These are phyloP conservation scores for Hyaena hyaena DNA, from an alignment of 2,113 vertebrate genomes.

Conservation along the genomic window DNA sequence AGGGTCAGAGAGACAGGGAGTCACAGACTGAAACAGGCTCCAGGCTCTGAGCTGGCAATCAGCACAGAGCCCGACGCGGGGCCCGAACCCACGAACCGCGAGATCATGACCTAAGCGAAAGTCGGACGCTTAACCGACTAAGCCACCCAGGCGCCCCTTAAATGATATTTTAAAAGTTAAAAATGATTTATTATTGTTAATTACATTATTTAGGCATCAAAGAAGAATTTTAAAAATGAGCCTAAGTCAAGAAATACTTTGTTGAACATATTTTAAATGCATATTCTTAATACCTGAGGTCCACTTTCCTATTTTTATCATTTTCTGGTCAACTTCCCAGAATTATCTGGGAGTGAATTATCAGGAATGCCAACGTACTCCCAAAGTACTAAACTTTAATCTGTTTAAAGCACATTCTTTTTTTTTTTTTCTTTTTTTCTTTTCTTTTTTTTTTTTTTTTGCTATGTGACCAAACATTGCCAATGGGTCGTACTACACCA, in stretches of 20 bases:
- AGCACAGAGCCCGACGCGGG: too few species aligned
- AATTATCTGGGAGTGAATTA: not conserved
- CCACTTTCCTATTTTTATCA: not conserved
- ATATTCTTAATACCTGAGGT: not conserved
- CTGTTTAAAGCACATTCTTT: not conserved
- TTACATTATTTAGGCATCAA: not conserved
- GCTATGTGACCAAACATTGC: rapidly evolving
- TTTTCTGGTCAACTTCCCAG: not conserved
- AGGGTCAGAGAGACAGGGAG: too few species aligned
- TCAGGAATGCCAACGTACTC: not conserved
- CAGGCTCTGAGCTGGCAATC: too few species aligned
- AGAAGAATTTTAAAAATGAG: not conserved
- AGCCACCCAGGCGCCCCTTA: too few species aligned
- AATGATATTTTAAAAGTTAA: not conserved
- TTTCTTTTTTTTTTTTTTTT: not conserved
- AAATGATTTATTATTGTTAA: not conserved
- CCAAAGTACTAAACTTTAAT: not conserved
- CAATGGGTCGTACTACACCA: not conserved
- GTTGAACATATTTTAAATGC: not conserved
- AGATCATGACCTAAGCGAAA: too few species aligned
- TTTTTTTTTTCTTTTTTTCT: not conserved
- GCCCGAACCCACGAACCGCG: too few species aligned
- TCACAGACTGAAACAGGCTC: too few species aligned
- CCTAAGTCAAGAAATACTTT: not conserved
- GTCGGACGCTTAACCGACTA: too few species aligned